Percentiles rank a stretch among this genome's conserved stretches.
phyloP scores from a whole-genome alignment of 2,113 vertebrate species.

The Ceyx cyanopectus region DNA sequence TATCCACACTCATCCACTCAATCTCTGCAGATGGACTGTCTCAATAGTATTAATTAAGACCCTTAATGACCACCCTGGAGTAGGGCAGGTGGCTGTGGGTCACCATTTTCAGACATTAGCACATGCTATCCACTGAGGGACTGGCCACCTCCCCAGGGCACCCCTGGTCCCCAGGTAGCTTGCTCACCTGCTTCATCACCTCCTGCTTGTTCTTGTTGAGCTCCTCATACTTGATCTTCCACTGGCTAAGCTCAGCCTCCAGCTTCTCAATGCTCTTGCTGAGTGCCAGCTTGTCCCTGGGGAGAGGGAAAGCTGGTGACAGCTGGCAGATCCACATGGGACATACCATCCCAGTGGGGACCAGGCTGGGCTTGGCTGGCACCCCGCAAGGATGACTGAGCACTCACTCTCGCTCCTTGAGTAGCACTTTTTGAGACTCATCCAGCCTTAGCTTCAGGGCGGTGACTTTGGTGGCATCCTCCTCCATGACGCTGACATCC shows the following conservation, averaged over 20 bases:
- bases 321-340: not conserved
- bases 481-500: constrained; percentile 81
- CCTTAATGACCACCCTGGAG: not conserved
- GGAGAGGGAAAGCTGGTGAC: not conserved
- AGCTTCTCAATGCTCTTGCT: constrained; percentile 94
- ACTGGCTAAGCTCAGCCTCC: constrained; percentile 92
- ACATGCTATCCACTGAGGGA: fast-evolving
- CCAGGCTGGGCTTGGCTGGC: not conserved
- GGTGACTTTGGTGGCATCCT: constrained; percentile 88
- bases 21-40: fast-evolving
- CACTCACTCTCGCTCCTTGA: constrained; percentile 90
- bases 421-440: constrained; percentile 94
- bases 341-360: fast-evolving
- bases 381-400: fast-evolving
- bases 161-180: not conserved
- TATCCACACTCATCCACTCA: not conserved
- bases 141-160: not conserved
- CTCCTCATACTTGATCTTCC: constrained; percentile 97
- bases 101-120: not conserved
- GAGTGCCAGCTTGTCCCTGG: constrained; percentile 91
- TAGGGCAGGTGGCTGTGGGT: not conserved
- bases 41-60: not conserved
- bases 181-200: constrained; percentile 90
- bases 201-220: constrained; percentile 96
- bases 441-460: constrained; percentile 95